Base-by-base conservation (phyloP, 2,888 invertebrate genomes). In the Lingula anatina region DNA sequence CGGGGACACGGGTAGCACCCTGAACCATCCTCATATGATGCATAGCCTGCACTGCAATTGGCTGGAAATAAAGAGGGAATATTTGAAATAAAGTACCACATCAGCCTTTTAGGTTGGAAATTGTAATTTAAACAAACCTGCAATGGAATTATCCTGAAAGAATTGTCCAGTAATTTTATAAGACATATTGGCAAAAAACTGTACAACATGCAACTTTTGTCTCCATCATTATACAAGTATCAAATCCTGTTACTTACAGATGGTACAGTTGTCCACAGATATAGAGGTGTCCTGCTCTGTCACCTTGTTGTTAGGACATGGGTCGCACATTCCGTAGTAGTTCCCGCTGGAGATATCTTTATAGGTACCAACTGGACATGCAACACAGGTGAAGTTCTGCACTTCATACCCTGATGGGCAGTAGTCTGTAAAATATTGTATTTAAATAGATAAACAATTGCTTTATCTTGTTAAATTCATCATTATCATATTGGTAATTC, bases 331-430 rank as follows among this genome's bases (percentile, higher is more conserved):
- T 40, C 21, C 2, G 47, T 51, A 43, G 61, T 61, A 5, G 27
- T 21, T 5, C 50, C 35, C 35, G 54, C 59, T 38, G 47, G 47
- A 46, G 39, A 59, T 61, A 27, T 59, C 53, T 41, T 59, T 61
- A 49, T 52, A 63, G 31, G 51, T 60, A 2, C 63, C 63, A 37
- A 46, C 23, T 1, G 40, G 20, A 53, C 63, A 63, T n/a, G 37
- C 15, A 0, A 35, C 38, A 55, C 63, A 63, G 2, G 3, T 15
- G 5, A 35, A 43, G 12, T 23, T 35, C 35, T 45, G 50, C 28
- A 52, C 54, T 47, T 60, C 55, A 15, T 51, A n/a, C 5, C 62
- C 62, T 48, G 54, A 50, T 1, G 73, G 94, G 95, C 62, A 63
- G 42, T 56, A 63, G 4, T 12, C 62, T 63, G 53, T n/a, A 48